phyloP scores from a whole-genome alignment of 2,797 vertebrate species.

The Nannoperca obscura region DNA sequence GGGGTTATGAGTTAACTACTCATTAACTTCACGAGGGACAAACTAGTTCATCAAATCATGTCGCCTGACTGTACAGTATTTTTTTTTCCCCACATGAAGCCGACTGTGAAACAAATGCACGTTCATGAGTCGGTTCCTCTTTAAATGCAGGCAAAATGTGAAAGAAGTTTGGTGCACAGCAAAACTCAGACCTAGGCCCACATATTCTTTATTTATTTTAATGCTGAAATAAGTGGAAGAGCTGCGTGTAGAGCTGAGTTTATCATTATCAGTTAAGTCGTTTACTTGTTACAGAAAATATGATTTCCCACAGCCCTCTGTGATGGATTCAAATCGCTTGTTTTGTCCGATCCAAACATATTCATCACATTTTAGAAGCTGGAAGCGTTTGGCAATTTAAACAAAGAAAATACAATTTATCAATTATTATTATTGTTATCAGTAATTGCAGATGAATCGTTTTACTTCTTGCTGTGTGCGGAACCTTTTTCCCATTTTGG shows the following conservation, averaged over 20 bases:
- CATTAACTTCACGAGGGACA: constrained; percentile 30
- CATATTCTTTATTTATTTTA: background rate
- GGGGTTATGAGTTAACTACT: constrained; percentile 29
- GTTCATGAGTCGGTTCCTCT: background rate
- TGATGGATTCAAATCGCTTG: too few relatives aligned
- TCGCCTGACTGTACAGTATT: background rate
- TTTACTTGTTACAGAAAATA: too few relatives aligned
- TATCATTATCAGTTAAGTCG: too few relatives aligned
- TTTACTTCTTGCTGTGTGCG: background rate
- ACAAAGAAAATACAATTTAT: background rate
- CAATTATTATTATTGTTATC: background rate
- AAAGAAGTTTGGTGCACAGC: background rate
- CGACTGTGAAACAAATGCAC: background rate
- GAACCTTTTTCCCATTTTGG: background rate
- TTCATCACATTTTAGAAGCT: background rate
- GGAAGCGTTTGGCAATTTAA: background rate
- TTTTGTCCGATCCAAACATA: too few relatives aligned
- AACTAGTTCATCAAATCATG: background rate
- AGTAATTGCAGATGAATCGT: background rate
- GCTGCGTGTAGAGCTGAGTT: background rate
- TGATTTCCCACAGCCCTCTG: too few relatives aligned
- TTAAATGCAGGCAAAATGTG: background rate
- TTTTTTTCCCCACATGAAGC: background rate
- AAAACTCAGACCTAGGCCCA: background rate
- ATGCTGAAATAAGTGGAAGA: background rate